Evolutionary conservation across 2,113 vertebrate species (phyloP).

Genomic region (Erinaceus europaeus): DNA sequence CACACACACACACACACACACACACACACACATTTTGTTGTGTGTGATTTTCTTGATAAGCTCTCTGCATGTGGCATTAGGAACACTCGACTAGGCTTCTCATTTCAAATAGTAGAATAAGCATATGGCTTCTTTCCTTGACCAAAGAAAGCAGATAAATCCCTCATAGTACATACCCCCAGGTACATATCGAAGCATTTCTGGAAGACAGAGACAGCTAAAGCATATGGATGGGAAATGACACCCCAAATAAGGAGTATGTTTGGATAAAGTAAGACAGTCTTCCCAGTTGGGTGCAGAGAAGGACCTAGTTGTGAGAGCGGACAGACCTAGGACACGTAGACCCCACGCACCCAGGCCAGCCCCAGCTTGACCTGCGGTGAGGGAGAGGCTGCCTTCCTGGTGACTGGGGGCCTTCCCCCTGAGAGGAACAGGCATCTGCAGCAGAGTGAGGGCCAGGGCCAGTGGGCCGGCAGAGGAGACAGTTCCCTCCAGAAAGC

Average conservation of each 20-base stretch:
- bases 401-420: not conserved
- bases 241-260: not conserved
- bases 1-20: too few species aligned
- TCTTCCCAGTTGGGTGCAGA: not conserved
- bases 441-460: too few species aligned
- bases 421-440: too few species aligned
- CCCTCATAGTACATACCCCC: not conserved
- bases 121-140: not conserved
- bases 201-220: not conserved
- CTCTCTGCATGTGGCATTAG: not conserved
- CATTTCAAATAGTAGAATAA: conserved; percentile 15
- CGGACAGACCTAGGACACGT: too few species aligned
- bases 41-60: too few species aligned
- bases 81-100: not conserved
- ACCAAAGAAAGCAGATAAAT: conserved; percentile 14
- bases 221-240: too few species aligned
- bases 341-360: too few species aligned
- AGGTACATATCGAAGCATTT: not conserved
- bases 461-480: too few species aligned
- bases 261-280: not conserved
- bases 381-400: not conserved
- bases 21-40: too few species aligned
- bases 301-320: too few species aligned
- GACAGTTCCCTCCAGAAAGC: too few species aligned
- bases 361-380: too few species aligned